phyloP scores from a whole-genome alignment of 2,797 vertebrate species.

The Caiman crocodilus region DNA sequence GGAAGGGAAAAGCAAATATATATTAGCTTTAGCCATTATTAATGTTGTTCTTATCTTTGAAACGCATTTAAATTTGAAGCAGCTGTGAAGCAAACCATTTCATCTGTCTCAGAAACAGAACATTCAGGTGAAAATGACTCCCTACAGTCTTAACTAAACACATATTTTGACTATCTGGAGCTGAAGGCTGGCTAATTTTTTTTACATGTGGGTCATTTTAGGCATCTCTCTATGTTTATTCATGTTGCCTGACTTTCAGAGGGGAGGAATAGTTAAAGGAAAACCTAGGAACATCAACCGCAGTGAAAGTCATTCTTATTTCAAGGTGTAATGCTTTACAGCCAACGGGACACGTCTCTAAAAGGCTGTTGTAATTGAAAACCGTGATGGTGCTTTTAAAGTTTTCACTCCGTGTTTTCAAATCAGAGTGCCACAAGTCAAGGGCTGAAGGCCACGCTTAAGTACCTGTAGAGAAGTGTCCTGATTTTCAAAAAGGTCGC shows the following conservation, averaged over 20 bases:
- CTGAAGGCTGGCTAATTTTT: constrained; percentile 22
- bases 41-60: constrained; percentile 47
- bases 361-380: background rate
- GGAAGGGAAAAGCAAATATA: constrained; percentile 54
- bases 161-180: constrained; percentile 20
- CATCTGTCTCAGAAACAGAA: background rate
- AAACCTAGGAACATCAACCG: too few relatives aligned
- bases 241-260: background rate
- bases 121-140: constrained; percentile 30
- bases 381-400: background rate
- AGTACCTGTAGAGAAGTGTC: background rate
- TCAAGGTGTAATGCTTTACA: too few relatives aligned
- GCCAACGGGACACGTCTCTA: too few relatives aligned
- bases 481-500: background rate
- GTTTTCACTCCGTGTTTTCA: constrained; percentile 3
- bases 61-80: constrained; percentile 61
- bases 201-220: constrained; percentile 46
- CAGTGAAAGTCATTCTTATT: too few relatives aligned
- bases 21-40: constrained; percentile 23
- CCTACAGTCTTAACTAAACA: constrained; percentile 9
- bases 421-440: constrained; percentile 40
- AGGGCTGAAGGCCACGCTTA: constrained; percentile 49
- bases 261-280: background rate
- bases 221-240: constrained; percentile 47
- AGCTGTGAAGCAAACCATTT: constrained; percentile 40